Evolutionary conservation across 2,113 vertebrate species (phyloP).

Genomic region (Eubucco bourcierii): DNA sequence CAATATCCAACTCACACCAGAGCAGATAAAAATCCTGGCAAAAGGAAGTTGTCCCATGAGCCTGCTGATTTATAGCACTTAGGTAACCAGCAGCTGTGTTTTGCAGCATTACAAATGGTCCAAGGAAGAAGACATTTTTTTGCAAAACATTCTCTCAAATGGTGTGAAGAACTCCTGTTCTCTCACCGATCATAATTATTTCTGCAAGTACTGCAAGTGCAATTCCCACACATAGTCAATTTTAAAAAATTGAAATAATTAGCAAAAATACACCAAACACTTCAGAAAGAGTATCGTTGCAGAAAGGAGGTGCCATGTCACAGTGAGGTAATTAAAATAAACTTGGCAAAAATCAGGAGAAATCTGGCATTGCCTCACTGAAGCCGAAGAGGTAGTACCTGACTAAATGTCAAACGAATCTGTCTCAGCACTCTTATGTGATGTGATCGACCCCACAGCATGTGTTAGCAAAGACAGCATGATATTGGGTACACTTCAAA

Average conservation of each 20-base stretch:
- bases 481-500: background rate
- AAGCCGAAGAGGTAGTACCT: background rate
- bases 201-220: background rate
- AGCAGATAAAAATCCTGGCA: background rate
- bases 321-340: background rate
- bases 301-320: background rate
- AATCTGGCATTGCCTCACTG: background rate
- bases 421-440: background rate
- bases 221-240: background rate
- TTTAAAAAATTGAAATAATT: background rate
- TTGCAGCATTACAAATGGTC: background rate
- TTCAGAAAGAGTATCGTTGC: background rate
- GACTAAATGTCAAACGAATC: background rate
- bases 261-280: background rate
- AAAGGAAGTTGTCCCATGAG: background rate
- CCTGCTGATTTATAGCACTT: background rate
- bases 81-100: background rate
- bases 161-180: background rate
- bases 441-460: background rate
- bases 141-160: background rate
- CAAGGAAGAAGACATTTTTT: background rate
- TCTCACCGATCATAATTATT: background rate
- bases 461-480: background rate
- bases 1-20: background rate
- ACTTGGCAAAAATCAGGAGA: background rate